Percentiles rank a stretch among this genome's conserved stretches.
These are phyloP conservation scores for Benitochromis conjunctus DNA, from an alignment of 2,113 vertebrate species.

Conservation along the genomic window DNA sequence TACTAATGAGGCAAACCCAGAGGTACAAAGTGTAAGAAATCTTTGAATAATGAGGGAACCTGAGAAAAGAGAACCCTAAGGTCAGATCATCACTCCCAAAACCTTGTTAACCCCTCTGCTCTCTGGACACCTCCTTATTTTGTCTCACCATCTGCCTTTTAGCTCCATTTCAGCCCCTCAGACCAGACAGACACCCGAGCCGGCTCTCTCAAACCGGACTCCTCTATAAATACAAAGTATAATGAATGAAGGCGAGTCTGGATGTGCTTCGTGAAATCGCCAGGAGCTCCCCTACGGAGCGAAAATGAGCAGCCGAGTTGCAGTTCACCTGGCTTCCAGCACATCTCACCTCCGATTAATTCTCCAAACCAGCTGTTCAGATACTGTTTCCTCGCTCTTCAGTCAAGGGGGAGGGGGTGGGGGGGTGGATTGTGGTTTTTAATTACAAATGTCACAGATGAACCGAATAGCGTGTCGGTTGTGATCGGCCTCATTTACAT, in stretches of 20 bases:
- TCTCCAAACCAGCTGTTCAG: constrained; percentile 39
- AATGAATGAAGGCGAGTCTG: constrained; percentile 13
- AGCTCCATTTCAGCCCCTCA: constrained; percentile 28
- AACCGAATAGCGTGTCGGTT: neutral
- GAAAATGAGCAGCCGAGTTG: constrained; percentile 47
- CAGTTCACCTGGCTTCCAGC: constrained; percentile 29
- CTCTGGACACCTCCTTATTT: constrained; percentile 34
- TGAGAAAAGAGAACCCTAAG: neutral
- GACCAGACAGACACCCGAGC: constrained; percentile 49
- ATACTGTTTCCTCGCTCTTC: neutral
- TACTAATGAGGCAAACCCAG: neutral
- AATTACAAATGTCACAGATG: constrained; percentile 35
- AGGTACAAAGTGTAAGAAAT: neutral
- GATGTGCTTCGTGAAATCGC: constrained; percentile 21
- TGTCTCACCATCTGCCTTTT: constrained; percentile 50
- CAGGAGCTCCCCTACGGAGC: neutral
- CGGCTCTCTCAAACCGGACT: neutral
- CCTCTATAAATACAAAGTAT: constrained; percentile 37
- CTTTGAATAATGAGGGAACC: neutral
- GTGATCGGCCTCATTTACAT: constrained; percentile 39
- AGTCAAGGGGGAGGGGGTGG: neutral
- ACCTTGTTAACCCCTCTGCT: constrained; percentile 46
- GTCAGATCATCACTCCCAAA: constrained; percentile 3
- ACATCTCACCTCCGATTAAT: constrained; percentile 21
- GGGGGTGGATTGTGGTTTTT: neutral